Evolutionary conservation across 2,113 vertebrate genomes (phyloP).

Genomic region (Myotis davidii): DNA sequence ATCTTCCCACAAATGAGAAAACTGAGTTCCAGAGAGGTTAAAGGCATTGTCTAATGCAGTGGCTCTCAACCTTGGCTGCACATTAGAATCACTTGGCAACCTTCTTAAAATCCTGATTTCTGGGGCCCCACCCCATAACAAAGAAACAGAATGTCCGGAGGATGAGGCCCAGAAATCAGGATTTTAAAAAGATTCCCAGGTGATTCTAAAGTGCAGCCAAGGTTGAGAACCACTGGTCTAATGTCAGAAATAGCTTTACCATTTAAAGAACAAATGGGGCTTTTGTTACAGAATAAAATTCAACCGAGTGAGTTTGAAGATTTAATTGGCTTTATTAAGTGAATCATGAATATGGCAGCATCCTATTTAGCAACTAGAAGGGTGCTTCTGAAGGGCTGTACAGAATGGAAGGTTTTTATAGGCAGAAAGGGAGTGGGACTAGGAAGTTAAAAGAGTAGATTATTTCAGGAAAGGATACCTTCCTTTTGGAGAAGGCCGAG

Average conservation of each 20-base stretch:
- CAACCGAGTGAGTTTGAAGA: not conserved
- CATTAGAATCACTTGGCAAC: too few species aligned
- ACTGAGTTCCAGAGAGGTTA: not conserved
- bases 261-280: not conserved
- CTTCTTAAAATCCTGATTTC: too few species aligned
- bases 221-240: not conserved
- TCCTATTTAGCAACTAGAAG: not conserved
- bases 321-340: not conserved
- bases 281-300: not conserved
- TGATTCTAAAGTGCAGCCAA: too few species aligned
- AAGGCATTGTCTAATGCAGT: not conserved
- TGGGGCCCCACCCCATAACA: too few species aligned
- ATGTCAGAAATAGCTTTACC: not conserved
- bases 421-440: not conserved
- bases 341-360: not conserved
- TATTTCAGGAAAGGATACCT: not conserved
- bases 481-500: not conserved
- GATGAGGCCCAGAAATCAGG: too few species aligned
- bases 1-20: not conserved
- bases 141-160: too few species aligned
- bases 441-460: not conserved
- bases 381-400: not conserved
- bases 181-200: too few species aligned
- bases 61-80: too few species aligned
- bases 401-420: not conserved